These are phyloP conservation scores for Orchesella flavescens DNA, from an alignment of 2,888 invertebrate species.

Conservation along the genomic window DNA sequence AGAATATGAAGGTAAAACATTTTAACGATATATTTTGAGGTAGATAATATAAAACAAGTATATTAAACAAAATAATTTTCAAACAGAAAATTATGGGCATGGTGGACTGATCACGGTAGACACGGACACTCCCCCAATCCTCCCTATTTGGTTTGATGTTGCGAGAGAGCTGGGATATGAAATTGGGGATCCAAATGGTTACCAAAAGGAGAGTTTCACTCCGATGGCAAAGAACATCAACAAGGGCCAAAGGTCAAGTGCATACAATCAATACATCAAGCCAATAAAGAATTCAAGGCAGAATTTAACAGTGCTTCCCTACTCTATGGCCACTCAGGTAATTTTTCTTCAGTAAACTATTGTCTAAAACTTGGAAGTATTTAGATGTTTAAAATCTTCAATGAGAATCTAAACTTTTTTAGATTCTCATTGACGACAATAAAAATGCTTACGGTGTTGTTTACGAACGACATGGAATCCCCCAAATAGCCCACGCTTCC, in stretches of 20 bases:
- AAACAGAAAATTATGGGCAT: slow-evolving; percentile 46
- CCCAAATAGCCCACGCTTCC: no score
- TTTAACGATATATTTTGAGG: neutral
- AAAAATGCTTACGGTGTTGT: no score
- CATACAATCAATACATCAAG: slow-evolving; percentile 31
- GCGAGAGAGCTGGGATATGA: no score
- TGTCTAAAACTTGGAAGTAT: no score
- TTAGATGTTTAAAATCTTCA: no score
- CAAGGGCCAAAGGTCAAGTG: slow-evolving; percentile 26
- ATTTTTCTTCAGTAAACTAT: no score
- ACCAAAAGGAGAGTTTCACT: slow-evolving; percentile 48
- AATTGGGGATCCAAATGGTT: no score
- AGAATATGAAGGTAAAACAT: neutral
- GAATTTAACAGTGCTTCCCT: slow-evolving; percentile 49
- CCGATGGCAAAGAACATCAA: slow-evolving; percentile 22
- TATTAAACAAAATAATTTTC: no score
- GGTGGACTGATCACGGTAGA: slow-evolving; percentile 38
- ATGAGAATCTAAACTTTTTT: no score
- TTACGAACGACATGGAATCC: no score
- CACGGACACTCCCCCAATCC: slow-evolving; percentile 27
- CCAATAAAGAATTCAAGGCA: neutral
- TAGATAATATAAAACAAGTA: no score
- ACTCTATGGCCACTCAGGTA: no score
- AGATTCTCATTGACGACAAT: slow-evolving; percentile 16
- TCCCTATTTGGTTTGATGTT: slow-evolving; percentile 46